Percentiles rank a stretch among this genome's conserved stretches.
Conservation (phyloP, 2,113 vertebrate species). For the Lethenteron reissneri region DNA sequence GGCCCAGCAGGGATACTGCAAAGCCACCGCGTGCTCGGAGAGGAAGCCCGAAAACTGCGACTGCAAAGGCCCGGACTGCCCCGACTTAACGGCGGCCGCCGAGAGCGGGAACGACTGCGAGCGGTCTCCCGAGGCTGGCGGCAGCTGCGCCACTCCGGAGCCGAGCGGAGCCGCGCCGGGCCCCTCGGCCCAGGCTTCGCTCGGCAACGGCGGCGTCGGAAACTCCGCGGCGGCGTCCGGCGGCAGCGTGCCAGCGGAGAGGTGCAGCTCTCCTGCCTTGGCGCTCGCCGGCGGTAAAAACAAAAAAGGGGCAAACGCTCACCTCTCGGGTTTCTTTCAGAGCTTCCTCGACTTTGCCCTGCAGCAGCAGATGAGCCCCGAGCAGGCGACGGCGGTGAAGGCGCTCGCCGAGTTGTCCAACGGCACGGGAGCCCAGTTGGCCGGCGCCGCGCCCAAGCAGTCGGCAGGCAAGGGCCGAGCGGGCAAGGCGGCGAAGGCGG, state of each 20-base stretch:
- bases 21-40: no score
- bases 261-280: no score
- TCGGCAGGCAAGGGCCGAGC: no score
- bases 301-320: neutral
- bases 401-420: slow-evolving; percentile 4
- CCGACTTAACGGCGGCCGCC: neutral
- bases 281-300: neutral
- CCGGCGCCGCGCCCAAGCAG: no score
- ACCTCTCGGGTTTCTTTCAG: neutral
- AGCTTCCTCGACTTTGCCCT: slow-evolving; percentile 5
- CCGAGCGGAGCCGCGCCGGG: neutral
- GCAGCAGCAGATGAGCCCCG: neutral
- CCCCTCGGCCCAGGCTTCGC: neutral
- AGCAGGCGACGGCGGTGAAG: neutral
- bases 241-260: no score
- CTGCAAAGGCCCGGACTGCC: slow-evolving; percentile 3
- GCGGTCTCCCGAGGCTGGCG: neutral
- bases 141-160: neutral
- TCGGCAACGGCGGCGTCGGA: neutral
- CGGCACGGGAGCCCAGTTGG: neutral
- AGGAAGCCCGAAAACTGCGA: neutral
- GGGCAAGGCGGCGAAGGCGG: no score
- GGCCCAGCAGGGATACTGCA: no score
- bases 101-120: neutral
- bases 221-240: neutral